Conservation (phyloP, 2,113 vertebrate genomes). For the Oceanites oceanicus region DNA sequence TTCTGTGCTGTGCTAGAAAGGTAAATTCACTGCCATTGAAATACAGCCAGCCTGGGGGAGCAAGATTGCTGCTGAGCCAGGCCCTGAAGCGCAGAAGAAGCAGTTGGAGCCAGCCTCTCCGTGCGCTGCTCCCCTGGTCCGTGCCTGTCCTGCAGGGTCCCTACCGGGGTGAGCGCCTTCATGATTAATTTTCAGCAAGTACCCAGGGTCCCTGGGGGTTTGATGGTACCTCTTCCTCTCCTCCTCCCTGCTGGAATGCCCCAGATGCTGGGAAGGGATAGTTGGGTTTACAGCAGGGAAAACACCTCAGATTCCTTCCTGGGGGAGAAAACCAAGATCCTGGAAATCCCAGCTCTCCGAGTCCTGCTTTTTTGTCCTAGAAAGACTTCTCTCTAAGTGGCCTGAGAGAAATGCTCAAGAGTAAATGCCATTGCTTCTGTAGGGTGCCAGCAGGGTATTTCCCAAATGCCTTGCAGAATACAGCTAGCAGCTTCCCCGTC, state of each 20-base stretch:
- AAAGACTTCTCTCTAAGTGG: neutral
- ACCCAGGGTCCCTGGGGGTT: neutral
- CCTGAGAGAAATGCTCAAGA: no score
- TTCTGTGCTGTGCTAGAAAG: neutral
- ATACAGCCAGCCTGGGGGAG: rapidly evolving
- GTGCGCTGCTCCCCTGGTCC: neutral
- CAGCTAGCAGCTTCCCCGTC: neutral
- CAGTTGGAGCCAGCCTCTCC: neutral
- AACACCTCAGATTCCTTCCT: neutral
- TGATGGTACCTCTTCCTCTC: no score
- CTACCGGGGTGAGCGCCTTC: neutral
- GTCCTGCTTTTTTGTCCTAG: neutral
- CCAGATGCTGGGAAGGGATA: neutral
- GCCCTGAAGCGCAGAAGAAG: neutral
- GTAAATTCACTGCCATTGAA: rapidly evolving
- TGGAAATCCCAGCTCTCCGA: neutral
- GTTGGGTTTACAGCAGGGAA: neutral
- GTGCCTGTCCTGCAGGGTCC: neutral
- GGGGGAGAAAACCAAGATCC: neutral
- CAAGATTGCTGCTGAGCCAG: neutral
- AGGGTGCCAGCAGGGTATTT: neutral
- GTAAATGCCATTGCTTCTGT: neutral
- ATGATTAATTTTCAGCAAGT: neutral
- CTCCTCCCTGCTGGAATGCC: neutral
- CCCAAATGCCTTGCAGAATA: neutral